Conservation (phyloP, 2,888 invertebrate genomes). For the Blastobasis adustella region DNA sequence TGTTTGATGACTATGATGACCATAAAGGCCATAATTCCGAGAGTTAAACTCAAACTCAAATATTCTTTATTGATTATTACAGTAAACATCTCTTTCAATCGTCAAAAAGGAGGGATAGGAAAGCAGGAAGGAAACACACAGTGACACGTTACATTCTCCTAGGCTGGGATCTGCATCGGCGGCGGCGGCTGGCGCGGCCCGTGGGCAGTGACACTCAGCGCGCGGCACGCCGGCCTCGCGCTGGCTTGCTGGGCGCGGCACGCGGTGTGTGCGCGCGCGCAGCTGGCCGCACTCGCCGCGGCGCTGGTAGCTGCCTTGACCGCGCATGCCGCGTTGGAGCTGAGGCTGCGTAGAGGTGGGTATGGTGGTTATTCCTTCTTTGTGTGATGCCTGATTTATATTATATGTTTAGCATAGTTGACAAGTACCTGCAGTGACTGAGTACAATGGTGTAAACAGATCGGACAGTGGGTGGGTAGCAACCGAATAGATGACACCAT, state of each 20-base stretch:
- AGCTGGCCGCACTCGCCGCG: conserved; percentile 53
- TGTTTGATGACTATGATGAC: too few relatives aligned
- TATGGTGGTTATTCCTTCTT: conserved; percentile 1
- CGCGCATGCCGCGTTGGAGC: conserved; percentile 48
- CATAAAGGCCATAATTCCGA: too few relatives aligned
- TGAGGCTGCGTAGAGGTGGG: conserved; percentile 37
- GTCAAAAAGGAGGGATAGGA: too few relatives aligned
- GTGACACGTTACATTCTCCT: conserved; percentile 18
- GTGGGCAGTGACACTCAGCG: conserved; percentile 67
- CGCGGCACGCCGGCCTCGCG: conserved; percentile 72
- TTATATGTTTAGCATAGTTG: neutral
- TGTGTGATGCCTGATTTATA: neutral
- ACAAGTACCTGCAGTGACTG: neutral
- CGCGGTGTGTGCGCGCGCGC: conserved; percentile 72
- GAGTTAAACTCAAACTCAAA: too few relatives aligned
- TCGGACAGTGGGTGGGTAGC: neutral
- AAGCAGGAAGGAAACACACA: too few relatives aligned
- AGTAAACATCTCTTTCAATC: too few relatives aligned
- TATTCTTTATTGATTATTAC: too few relatives aligned
- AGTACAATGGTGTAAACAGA: neutral
- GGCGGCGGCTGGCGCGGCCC: conserved; percentile 73
- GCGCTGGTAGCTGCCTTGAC: conserved; percentile 56
- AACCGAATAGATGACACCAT: too few relatives aligned
- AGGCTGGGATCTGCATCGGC: conserved; percentile 57
- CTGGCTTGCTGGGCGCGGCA: conserved; percentile 79